phyloP scores from a whole-genome alignment of 2,888 invertebrate genomes.

The Abscondita cerata region DNA sequence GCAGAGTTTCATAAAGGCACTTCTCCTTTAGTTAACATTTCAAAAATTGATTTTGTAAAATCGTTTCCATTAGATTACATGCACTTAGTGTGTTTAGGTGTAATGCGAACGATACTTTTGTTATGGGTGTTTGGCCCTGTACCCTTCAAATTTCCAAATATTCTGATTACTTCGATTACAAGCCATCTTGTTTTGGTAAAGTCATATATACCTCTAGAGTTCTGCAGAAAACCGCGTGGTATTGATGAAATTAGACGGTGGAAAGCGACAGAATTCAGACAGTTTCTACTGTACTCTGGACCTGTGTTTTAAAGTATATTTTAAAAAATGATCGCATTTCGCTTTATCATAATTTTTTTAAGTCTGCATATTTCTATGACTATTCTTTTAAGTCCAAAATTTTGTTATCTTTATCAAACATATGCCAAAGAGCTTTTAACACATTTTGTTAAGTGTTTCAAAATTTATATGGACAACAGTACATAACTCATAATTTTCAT shows the following conservation, averaged over 20 bases:
- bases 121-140: conserved; percentile 8
- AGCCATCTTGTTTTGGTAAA: background rate
- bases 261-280: conserved; percentile 34
- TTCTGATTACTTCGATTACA: background rate
- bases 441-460: conserved; percentile 17
- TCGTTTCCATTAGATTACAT: conserved; percentile 9
- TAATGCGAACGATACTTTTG: background rate
- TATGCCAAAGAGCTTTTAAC: conserved; percentile 13
- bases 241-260: conserved; percentile 26
- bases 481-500: conserved; percentile 8
- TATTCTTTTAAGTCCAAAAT: background rate
- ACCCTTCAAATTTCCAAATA: background rate
- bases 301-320: conserved; percentile 21
- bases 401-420: background rate
- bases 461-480: conserved; percentile 3
- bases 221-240: conserved; percentile 24
- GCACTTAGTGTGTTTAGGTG: conserved; percentile 11
- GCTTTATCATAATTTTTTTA: background rate
- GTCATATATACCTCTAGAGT: background rate
- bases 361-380: background rate
- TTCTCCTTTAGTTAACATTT: background rate
- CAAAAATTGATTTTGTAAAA: background rate
- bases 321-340: background rate
- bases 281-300: conserved; percentile 29
- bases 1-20: background rate